Evolutionary conservation across 92 coral and sea anemone genomes (phyloP), one percentile per base, ranked within the genome.

Genomic region (Siderastrea siderea): DNA sequence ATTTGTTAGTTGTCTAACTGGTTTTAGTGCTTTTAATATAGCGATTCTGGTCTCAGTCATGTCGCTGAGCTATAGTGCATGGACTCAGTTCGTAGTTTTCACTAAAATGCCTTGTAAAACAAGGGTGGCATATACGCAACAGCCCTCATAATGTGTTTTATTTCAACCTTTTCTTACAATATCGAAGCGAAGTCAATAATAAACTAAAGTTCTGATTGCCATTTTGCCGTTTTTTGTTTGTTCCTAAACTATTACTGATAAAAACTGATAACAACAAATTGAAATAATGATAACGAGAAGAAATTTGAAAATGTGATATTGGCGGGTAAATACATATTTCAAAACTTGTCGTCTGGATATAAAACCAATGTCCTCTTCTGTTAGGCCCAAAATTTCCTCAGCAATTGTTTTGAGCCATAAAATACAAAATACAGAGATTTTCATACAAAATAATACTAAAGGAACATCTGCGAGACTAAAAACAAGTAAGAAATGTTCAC

Each of bases 381-480:
- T 47, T 14, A 15, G 75, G 57, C 57, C 48, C 75, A 71, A 10
- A 71, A 15, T 74, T 11, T 74, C 53, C 38, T 74, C 13, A 15
- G 16, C 11, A 47, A 15, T 48, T 60, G 10, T 47, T 44, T 67
- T 17, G 26, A 43, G 7, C 46, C 75, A 43, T 11, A 14, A 70
- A 82, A 71, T 82, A 82, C 75, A 82, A 82, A 81, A 82, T n/a
- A 65, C 10, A 19, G 47, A 15, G 47, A 54, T 58, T 45, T 61
- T 47, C n/a, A 59, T 82, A 82, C 68, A 82, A 82, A 82, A 81
- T 9, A 12, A 55, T 26, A 46, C 55, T 14, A 12, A 38, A 49
- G 43, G 68, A 70, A 63, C 63, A 11, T 38, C 38, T 8, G 19
- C 11, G 47, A 60, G 38, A 60, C 61, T 55, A 51, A 19, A 26